These are phyloP conservation scores for Sarcophaga peregrina DNA, from an alignment of 1,140 invertebrate genomes.

Conservation along the genomic window DNA sequence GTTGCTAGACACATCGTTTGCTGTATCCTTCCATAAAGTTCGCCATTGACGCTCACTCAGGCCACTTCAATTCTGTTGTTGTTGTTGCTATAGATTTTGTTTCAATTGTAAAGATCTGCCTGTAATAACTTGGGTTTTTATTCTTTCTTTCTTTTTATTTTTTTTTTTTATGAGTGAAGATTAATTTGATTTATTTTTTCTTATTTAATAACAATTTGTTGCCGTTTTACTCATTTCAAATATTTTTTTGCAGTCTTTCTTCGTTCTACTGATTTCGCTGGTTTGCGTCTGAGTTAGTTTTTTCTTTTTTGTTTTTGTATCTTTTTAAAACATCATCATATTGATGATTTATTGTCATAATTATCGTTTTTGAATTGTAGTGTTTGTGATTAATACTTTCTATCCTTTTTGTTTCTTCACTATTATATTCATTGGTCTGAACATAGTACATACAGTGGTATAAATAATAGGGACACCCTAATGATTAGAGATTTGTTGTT, in stretches of 20 bases:
- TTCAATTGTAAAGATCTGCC: background rate
- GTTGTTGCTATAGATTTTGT: background rate
- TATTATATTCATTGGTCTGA: no score
- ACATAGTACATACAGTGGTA: no score
- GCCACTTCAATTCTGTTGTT: constrained; percentile 1
- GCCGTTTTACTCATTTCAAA: background rate
- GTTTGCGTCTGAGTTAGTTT: background rate
- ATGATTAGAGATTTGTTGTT: no score
- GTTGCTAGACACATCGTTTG: background rate
- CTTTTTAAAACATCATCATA: constrained; percentile 11
- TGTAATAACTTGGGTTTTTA: background rate
- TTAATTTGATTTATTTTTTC: constrained; percentile 39
- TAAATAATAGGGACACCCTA: no score
- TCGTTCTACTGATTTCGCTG: background rate
- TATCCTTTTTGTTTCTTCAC: background rate
- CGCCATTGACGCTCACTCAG: background rate
- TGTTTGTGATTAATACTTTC: constrained; percentile 26
- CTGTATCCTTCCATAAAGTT: background rate
- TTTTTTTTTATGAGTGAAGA: constrained; percentile 25
- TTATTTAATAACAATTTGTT: background rate
- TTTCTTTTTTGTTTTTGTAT: background rate
- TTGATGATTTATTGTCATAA: constrained; percentile 32
- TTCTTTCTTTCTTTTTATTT: background rate
- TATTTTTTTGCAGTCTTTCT: constrained; percentile 26
- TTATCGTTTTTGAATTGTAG: constrained; percentile 30